These are phyloP conservation scores for Anarrhichthys ocellatus DNA, from an alignment of 2,113 vertebrate genomes.

Conservation along the genomic window DNA sequence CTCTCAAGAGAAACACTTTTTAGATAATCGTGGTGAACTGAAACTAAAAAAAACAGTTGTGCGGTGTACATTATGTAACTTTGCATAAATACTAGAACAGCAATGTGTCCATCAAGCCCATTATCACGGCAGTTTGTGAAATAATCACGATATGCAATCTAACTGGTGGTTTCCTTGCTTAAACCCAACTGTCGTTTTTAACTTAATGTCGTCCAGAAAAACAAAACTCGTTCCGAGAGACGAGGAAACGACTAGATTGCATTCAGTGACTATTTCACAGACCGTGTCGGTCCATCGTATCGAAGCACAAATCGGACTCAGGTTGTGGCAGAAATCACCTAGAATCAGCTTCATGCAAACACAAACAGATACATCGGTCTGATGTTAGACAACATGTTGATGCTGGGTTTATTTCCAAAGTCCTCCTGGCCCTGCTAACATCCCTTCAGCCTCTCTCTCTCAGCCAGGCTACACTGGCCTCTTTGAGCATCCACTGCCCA, in stretches of 20 bases:
- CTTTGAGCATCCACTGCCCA: conserved; percentile 77
- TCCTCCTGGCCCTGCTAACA: background rate
- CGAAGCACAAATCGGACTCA: too few species aligned
- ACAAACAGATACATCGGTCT: background rate
- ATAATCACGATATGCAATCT: too few species aligned
- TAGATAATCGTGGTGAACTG: background rate
- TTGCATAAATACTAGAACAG: background rate
- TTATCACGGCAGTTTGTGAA: too few species aligned
- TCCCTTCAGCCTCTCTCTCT: conserved; percentile 35
- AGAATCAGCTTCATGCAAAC: background rate
- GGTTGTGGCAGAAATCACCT: background rate
- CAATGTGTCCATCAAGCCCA: background rate
- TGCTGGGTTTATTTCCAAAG: conserved; percentile 19
- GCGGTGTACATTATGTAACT: background rate
- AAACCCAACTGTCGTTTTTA: too few species aligned
- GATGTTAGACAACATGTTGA: conserved; percentile 25
- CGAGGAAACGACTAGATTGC: too few species aligned
- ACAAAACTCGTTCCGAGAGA: too few species aligned
- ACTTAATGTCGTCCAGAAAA: too few species aligned
- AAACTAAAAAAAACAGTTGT: background rate
- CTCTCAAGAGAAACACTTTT: background rate
- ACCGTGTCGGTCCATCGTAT: too few species aligned
- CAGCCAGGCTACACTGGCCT: conserved; percentile 71
- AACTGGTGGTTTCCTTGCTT: too few species aligned
- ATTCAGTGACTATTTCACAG: too few species aligned